A percentile compares a stretch with the other conserved stretches of the same genome.
phyloP scores from a whole-genome alignment of 2,113 vertebrate genomes.

The Hirundichthys speculiger region DNA sequence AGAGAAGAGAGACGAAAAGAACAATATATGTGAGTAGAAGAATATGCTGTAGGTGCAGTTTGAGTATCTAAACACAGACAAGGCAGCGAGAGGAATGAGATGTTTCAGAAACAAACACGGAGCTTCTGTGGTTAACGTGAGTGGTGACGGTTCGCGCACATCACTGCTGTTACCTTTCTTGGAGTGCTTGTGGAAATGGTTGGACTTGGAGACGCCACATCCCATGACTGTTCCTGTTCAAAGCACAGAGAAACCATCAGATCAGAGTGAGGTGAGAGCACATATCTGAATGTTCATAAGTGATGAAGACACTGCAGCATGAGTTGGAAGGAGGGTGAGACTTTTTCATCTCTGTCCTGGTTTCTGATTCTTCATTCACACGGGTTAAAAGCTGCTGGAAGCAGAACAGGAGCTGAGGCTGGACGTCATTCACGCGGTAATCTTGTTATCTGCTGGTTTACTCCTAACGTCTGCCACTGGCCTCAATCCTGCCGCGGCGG shows the following conservation, averaged over 20 bases:
- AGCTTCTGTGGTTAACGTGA: not conserved
- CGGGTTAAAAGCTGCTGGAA: not conserved
- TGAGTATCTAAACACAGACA: too few relatives aligned
- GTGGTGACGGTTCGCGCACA: not conserved
- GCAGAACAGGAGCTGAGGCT: constrained; percentile 23
- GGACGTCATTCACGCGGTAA: constrained; percentile 37
- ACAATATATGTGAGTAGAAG: too few relatives aligned
- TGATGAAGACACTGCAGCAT: not conserved
- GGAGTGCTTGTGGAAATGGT: constrained; percentile 70
- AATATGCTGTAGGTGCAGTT: too few relatives aligned
- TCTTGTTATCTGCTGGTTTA: constrained; percentile 57
- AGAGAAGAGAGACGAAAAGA: not conserved
- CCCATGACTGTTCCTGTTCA: constrained; percentile 77
- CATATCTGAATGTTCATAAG: not conserved
- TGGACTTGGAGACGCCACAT: constrained; percentile 81
- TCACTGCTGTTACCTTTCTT: constrained; percentile 71
- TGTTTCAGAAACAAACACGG: not conserved
- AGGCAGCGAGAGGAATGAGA: too few relatives aligned
- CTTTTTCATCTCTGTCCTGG: not conserved
- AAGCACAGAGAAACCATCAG: constrained; percentile 19
- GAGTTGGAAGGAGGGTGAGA: not conserved
- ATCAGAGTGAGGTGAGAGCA: not conserved
- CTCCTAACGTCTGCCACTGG: constrained; percentile 41
- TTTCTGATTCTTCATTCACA: constrained; percentile 2
- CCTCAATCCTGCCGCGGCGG: constrained; percentile 66